Evolutionary conservation across 2,888 invertebrate genomes (phyloP).

Genomic region (Aleiodes leptofemur): DNA sequence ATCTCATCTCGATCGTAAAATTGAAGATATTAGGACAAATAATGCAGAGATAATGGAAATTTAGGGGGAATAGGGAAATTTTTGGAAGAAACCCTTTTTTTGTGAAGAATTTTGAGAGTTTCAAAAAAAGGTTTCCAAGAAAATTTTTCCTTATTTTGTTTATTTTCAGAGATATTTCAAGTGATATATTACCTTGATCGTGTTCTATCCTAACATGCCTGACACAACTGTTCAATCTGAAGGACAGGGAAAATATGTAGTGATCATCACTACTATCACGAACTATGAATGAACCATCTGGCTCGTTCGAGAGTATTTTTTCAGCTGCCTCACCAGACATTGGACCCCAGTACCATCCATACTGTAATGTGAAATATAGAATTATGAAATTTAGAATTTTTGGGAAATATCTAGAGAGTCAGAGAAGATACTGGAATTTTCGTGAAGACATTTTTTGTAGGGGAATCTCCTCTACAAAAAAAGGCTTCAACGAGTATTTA

Average conservation of each 20-base stretch:
- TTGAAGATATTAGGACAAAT: too few relatives aligned
- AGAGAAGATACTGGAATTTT: too few relatives aligned
- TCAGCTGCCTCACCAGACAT: constrained; percentile 94
- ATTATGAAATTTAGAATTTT: too few relatives aligned
- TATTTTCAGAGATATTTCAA: background rate
- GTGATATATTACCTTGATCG: constrained; percentile 85
- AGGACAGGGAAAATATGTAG: constrained; percentile 95
- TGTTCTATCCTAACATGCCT: constrained; percentile 96
- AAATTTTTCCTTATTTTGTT: background rate
- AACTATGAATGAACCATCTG: constrained; percentile 95
- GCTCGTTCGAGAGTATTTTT: constrained; percentile 92
- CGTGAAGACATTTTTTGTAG: too few relatives aligned
- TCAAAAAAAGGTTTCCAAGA: background rate
- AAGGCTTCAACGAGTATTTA: too few relatives aligned
- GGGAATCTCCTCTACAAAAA: too few relatives aligned
- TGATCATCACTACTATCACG: constrained; percentile 96
- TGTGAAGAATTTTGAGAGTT: background rate
- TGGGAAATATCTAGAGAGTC: too few relatives aligned
- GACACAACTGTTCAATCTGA: constrained; percentile 92
- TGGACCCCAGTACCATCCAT: constrained; percentile 98
- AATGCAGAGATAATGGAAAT: too few relatives aligned
- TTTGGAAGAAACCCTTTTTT: too few relatives aligned
- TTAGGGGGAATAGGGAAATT: too few relatives aligned
- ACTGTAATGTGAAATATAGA: constrained; percentile 77
- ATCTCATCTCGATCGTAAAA: constrained; percentile 87